A percentile compares a stretch with the other conserved stretches of the same genome.
Evolutionary conservation across 2,888 invertebrate species (phyloP).

Genomic region (Frankliniella intonsa): DNA sequence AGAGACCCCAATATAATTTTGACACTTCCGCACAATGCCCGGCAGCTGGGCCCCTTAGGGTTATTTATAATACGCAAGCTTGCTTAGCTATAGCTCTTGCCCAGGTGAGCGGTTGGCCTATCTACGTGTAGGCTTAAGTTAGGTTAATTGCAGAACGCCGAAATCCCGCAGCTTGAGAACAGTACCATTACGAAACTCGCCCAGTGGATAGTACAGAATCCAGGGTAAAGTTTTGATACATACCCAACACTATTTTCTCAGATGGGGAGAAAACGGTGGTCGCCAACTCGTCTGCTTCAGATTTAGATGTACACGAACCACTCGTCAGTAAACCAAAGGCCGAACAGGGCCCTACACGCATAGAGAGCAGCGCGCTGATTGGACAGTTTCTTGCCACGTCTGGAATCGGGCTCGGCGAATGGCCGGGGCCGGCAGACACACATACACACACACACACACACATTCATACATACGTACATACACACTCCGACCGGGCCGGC

Average conservation of each 20-base stretch:
- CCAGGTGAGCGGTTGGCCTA: constrained; percentile 7
- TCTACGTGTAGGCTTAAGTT: constrained; percentile 11
- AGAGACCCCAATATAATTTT: neutral
- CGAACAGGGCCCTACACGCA: neutral
- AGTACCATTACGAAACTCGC: neutral
- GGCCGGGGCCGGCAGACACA: neutral
- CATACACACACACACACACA: neutral
- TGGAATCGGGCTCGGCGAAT: constrained; percentile 12
- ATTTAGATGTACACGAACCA: constrained; percentile 1
- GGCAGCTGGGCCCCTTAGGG: neutral
- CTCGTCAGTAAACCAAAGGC: constrained; percentile 17
- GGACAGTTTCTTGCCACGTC: constrained; percentile 10
- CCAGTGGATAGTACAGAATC: neutral
- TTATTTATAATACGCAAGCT: constrained; percentile 15
- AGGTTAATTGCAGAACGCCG: constrained; percentile 18
- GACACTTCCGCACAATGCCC: neutral
- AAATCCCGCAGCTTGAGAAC: neutral
- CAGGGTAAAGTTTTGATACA: neutral
- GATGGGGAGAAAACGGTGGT: neutral
- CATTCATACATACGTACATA: neutral
- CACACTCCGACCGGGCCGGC: neutral
- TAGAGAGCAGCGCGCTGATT: constrained; percentile 2
- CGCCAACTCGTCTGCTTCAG: constrained; percentile 2
- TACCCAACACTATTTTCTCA: neutral
- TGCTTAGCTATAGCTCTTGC: neutral